phyloP scores from a whole-genome alignment of 2,888 invertebrate species.

The Platycheirus rosarum region DNA sequence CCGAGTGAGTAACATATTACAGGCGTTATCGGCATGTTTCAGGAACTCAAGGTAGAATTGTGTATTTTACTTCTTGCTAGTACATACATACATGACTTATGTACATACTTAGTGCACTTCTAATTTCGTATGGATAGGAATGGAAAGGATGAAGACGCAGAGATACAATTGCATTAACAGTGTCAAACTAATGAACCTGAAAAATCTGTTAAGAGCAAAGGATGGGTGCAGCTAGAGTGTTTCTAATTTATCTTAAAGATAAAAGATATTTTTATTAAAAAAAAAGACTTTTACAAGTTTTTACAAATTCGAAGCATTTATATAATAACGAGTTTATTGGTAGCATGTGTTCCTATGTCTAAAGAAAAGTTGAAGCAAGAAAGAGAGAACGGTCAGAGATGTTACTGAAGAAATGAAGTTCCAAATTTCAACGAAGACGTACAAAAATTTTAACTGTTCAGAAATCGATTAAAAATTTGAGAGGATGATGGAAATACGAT shows the following conservation, averaged over 20 bases:
- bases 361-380: too few relatives aligned
- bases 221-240: neutral
- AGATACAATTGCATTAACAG: neutral
- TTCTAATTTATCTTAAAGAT: neutral
- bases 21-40: slow-evolving; percentile 37
- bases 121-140: slow-evolving; percentile 4
- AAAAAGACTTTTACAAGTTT: too few relatives aligned
- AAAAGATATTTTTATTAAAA: too few relatives aligned
- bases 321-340: too few relatives aligned
- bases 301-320: too few relatives aligned
- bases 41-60: neutral
- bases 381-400: too few relatives aligned
- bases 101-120: neutral
- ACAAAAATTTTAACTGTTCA: too few relatives aligned
- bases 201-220: neutral
- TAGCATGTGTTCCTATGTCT: too few relatives aligned
- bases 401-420: too few relatives aligned
- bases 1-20: slow-evolving; percentile 24
- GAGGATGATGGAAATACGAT: too few relatives aligned
- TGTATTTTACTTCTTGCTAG: neutral
- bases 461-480: too few relatives aligned
- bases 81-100: neutral
- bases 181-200: slow-evolving; percentile 3
- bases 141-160: neutral
- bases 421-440: too few relatives aligned